Percentiles rank a stretch among this genome's conserved stretches.
These are phyloP conservation scores for Ciconia boyciana DNA, from an alignment of 2,113 vertebrate genomes.

Conservation along the genomic window DNA sequence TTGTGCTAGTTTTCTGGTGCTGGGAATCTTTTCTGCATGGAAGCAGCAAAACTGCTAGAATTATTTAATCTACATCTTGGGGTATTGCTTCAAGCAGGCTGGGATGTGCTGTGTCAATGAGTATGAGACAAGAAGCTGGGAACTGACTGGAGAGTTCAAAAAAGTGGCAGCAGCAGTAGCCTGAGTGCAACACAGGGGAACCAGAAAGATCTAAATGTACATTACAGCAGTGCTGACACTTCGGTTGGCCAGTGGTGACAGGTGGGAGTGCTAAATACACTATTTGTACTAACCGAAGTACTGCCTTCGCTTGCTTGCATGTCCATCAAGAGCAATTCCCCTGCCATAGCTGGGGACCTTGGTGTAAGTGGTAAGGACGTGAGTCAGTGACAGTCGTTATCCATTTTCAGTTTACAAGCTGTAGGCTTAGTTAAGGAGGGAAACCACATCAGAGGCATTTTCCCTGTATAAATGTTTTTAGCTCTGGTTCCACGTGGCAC, in stretches of 20 bases:
- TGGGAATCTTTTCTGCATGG: neutral
- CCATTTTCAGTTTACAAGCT: neutral
- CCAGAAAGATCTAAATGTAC: neutral
- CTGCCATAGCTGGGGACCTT: neutral
- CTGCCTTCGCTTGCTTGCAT: neutral
- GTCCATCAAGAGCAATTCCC: neutral
- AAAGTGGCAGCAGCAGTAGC: neutral
- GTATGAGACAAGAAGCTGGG: neutral
- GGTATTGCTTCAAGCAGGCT: neutral
- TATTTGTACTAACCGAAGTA: neutral
- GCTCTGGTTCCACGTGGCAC: neutral
- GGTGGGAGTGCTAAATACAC: neutral
- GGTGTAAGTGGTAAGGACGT: neutral
- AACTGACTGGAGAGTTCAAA: neutral
- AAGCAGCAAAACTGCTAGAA: neutral
- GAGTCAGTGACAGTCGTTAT: neutral
- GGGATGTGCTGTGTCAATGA: neutral
- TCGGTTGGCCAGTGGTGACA: accelerated
- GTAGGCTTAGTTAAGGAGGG: neutral
- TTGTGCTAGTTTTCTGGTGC: neutral
- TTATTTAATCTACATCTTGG: neutral
- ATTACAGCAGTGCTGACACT: neutral
- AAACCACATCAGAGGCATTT: neutral
- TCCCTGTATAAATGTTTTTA: neutral
- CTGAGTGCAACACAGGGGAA: neutral